These are phyloP conservation scores for Microtus oregoni DNA, from an alignment of 2,113 vertebrate genomes.

Conservation along the genomic window DNA sequence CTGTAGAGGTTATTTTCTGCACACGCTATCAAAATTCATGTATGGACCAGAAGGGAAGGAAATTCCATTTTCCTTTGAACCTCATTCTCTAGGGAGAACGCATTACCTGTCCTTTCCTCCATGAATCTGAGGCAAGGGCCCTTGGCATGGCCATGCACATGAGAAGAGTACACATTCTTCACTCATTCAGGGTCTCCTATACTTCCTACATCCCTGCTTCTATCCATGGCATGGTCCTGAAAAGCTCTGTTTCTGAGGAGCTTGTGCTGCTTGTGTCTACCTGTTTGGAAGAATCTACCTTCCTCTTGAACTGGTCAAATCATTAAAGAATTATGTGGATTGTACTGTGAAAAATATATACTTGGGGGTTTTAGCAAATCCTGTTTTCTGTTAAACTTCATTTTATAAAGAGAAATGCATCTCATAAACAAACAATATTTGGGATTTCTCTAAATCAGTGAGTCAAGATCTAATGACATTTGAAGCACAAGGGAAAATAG, in stretches of 20 bases:
- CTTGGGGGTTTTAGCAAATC: not conserved
- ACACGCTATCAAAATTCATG: not conserved
- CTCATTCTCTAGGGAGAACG: too few relatives aligned
- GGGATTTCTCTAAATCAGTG: not conserved
- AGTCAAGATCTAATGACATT: not conserved
- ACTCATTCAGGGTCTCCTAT: not conserved
- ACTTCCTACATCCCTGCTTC: not conserved
- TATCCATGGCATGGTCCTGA: not conserved
- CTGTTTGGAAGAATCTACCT: not conserved
- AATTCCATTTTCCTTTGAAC: not conserved
- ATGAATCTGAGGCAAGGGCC: not conserved
- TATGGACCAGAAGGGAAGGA: not conserved
- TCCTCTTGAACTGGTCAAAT: not conserved
- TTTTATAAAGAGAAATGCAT: not conserved
- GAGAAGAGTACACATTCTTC: not conserved
- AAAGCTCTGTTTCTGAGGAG: not conserved
- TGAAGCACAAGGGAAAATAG: not conserved
- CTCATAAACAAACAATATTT: conserved; percentile 21
- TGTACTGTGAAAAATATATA: not conserved
- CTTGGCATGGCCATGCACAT: not conserved
- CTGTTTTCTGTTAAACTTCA: not conserved
- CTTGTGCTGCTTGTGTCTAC: not conserved
- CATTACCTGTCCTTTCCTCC: not conserved
- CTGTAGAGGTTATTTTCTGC: not conserved
- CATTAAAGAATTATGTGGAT: not conserved